phyloP scores from a whole-genome alignment of 2,113 vertebrate genomes.

The human region GRCh38 chr20:64199501-64200000 shows the following conservation, averaged over 20 bases:
- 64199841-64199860: background rate
- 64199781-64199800: background rate
- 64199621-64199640: background rate
- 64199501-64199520: background rate
- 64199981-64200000: background rate
- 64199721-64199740: background rate
- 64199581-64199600: background rate
- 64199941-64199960: rapidly evolving
- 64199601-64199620: too few relatives aligned
- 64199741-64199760: background rate
- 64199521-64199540: background rate
- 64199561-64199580: background rate
- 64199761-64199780: background rate
- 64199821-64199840: background rate
- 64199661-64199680: background rate
- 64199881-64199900: constrained; percentile 83
- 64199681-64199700: rapidly evolving
- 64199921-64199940: constrained; percentile 89
- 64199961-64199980: background rate
- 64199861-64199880: constrained; percentile 63
- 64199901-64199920: constrained; percentile 93
- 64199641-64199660: background rate
- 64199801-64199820: background rate
- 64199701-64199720: background rate
- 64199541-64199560: background rate